These are phyloP conservation scores for Mercenaria mercenaria DNA, from an alignment of 1,140 invertebrate genomes.

Conservation along the genomic window DNA sequence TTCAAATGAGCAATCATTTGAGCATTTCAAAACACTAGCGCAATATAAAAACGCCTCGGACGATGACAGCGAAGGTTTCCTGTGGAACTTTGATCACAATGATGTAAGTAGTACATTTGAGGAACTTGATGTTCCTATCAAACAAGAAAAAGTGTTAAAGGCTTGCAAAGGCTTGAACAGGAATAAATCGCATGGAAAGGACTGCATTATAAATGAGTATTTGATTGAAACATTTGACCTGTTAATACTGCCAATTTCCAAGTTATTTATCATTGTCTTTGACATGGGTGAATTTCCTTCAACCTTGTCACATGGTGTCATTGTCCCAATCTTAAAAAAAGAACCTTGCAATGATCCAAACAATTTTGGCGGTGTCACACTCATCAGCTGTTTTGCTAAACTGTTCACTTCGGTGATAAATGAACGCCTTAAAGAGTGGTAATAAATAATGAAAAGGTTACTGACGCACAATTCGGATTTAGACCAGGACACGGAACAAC, in stretches of 20 bases:
- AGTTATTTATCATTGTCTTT: neutral
- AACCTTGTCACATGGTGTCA: neutral
- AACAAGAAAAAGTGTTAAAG: neutral
- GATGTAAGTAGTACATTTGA: neutral
- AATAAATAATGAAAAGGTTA: neutral
- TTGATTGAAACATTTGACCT: neutral
- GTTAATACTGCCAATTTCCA: neutral
- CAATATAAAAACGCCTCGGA: neutral
- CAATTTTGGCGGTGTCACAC: neutral
- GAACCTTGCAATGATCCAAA: neutral
- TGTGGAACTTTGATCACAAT: neutral
- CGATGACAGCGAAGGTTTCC: neutral
- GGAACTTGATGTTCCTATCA: neutral
- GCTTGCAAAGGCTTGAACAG: neutral
- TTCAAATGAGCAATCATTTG: no score
- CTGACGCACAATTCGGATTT: constrained; percentile 27
- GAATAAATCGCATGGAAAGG: neutral
- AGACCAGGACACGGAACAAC: neutral
- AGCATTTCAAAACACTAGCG: no score
- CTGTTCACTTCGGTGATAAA: neutral
- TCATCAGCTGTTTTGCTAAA: neutral
- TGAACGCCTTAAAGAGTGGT: neutral
- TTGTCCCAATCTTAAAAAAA: neutral
- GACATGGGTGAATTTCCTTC: no score
- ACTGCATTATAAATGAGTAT: neutral